Evolutionary conservation across 2,113 vertebrate genomes (phyloP).

Genomic region (Lampris megalopsis): DNA sequence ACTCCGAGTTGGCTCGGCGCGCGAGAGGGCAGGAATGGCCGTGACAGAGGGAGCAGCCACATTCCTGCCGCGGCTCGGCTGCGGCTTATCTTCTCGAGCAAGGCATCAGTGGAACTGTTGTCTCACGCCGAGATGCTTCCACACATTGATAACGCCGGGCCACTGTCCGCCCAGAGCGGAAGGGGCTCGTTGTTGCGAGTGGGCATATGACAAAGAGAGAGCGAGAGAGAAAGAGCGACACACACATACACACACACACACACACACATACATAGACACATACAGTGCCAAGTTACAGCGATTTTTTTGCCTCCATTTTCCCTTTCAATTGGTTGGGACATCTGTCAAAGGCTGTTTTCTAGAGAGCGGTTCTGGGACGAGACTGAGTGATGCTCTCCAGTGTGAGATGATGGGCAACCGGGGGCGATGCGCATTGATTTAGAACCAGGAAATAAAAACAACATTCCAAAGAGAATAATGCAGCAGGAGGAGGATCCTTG

Average conservation of each 20-base stretch:
- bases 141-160: not conserved
- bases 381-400: conserved; percentile 46
- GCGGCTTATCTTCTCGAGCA: not conserved
- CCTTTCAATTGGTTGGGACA: conserved; percentile 55
- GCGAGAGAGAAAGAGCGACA: conserved; percentile 20
- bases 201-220: not conserved
- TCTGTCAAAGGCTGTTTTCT: conserved; percentile 71
- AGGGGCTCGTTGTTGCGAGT: conserved; percentile 45
- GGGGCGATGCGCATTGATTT: conserved; percentile 50
- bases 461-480: conserved; percentile 81
- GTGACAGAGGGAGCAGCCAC: conserved; percentile 28
- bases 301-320: conserved; percentile 46
- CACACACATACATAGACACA: too few species aligned
- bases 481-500: conserved; percentile 72
- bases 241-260: not conserved
- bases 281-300: conserved; percentile 21
- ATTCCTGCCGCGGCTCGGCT: conserved; percentile 29
- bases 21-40: conserved; percentile 25
- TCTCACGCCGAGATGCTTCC: not conserved
- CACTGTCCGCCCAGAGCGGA: conserved; percentile 20
- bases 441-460: conserved; percentile 76
- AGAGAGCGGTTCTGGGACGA: conserved; percentile 60
- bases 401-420: conserved; percentile 41
- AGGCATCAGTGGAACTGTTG: not conserved
- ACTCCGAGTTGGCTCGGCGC: conserved; percentile 34